phyloP scores from a whole-genome alignment of 2,113 vertebrate genomes.

The Pitta sordida region DNA sequence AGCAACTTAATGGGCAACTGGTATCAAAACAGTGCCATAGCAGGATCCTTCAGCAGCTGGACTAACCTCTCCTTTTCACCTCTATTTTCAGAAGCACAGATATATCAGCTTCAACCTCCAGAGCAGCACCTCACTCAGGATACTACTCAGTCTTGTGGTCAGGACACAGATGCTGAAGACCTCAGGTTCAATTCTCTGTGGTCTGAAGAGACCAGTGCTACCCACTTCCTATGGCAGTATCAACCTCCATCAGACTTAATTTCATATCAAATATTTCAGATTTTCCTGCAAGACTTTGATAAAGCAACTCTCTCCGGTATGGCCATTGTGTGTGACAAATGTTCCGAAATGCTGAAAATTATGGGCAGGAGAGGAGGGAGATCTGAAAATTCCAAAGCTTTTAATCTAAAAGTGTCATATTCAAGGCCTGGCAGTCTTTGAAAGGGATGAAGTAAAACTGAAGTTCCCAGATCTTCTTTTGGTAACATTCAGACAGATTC shows the following conservation, averaged over 20 bases:
- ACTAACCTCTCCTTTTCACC: not conserved
- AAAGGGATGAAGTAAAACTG: not conserved
- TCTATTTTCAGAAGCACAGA: not conserved
- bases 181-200: not conserved
- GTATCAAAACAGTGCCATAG: not conserved
- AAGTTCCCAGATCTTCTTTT: not conserved
- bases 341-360: not conserved
- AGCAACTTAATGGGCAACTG: not conserved
- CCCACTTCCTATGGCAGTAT: not conserved
- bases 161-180: not conserved
- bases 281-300: not conserved
- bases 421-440: not conserved
- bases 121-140: not conserved
- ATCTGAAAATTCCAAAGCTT: not conserved
- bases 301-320: not conserved
- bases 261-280: not conserved
- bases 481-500: not conserved
- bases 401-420: not conserved
- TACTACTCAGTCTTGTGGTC: not conserved
- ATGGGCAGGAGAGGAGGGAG: not conserved
- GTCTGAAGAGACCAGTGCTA: not conserved
- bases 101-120: not conserved
- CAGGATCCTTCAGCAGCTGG: fast-evolving
- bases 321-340: not conserved
- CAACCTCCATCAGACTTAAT: not conserved